These are phyloP conservation scores for Eristalinus aeneus DNA, from an alignment of 2,888 invertebrate species.

Conservation along the genomic window DNA sequence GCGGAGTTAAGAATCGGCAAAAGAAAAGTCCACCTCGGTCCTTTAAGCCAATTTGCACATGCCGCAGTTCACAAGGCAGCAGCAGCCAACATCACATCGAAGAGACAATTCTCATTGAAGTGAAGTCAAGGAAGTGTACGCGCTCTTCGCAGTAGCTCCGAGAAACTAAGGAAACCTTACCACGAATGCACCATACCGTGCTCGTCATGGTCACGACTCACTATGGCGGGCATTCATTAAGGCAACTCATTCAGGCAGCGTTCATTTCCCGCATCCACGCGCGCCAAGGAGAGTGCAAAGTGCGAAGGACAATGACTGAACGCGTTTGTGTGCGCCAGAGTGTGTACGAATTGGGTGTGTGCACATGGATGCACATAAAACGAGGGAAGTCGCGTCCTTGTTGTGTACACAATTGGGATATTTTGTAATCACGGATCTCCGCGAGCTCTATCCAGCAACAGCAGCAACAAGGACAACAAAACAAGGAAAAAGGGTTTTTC, in stretches of 20 bases:
- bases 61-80: too few relatives aligned
- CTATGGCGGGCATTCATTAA: slow-evolving; percentile 41
- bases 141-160: background rate
- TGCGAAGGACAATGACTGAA: slow-evolving; percentile 29
- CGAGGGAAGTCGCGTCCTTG: slow-evolving; percentile 2
- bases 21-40: too few relatives aligned
- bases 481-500: slow-evolving; percentile 29
- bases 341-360: slow-evolving; percentile 1
- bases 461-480: slow-evolving; percentile 1
- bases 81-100: background rate
- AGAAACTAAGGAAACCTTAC: slow-evolving; percentile 1
- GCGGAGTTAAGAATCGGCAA: too few relatives aligned
- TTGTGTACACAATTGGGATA: slow-evolving; percentile 11
- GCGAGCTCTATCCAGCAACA: background rate
- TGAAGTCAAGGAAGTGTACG: slow-evolving; percentile 11
- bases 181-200: slow-evolving; percentile 34
- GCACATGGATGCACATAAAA: slow-evolving; percentile 31
- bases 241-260: slow-evolving; percentile 9
- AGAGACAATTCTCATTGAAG: background rate
- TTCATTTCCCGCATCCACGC: background rate
- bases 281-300: slow-evolving; percentile 3
- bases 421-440: slow-evolving; percentile 49
- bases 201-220: slow-evolving; percentile 23
- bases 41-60: too few relatives aligned
- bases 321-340: background rate